Evolutionary conservation across 2,113 vertebrate genomes (phyloP).

Genomic region (Myotis brandtii): DNA sequence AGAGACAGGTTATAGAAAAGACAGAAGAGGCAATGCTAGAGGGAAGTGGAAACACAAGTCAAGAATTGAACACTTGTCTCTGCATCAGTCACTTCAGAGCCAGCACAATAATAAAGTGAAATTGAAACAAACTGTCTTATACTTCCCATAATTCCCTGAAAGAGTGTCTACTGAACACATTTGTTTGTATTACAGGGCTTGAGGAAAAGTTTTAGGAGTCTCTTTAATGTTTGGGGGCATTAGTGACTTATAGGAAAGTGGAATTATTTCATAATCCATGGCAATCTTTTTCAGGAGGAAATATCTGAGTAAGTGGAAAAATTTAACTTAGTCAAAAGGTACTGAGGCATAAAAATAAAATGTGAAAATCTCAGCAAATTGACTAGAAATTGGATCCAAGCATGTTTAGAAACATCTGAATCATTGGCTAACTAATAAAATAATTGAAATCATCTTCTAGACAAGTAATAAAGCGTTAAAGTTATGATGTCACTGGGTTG

Average conservation of each 20-base stretch:
- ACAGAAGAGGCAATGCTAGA: background rate
- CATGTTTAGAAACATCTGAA: conserved; percentile 5
- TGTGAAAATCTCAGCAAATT: conserved; percentile 35
- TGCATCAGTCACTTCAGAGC: background rate
- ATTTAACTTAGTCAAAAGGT: conserved; percentile 45
- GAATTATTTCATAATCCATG: conserved; percentile 62
- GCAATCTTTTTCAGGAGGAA: conserved; percentile 36
- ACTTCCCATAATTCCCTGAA: background rate
- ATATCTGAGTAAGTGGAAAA: conserved; percentile 15
- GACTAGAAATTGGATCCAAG: background rate
- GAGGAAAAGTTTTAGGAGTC: background rate
- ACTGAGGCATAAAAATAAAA: conserved; percentile 52
- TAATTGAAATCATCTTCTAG: background rate
- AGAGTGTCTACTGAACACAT: background rate
- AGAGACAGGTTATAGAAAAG: background rate
- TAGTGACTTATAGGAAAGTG: conserved; percentile 15
- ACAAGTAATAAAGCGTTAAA: background rate
- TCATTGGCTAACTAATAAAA: background rate
- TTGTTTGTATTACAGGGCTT: conserved; percentile 55
- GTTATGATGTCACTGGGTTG: background rate
- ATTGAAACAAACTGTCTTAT: conserved; percentile 30
- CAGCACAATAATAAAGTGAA: background rate
- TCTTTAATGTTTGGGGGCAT: conserved; percentile 11
- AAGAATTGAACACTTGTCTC: background rate
- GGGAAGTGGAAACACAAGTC: background rate